Percentiles rank a stretch among this genome's conserved stretches.
phyloP scores from a whole-genome alignment of 2,113 vertebrate genomes.

The Microcebus jonahi region DNA sequence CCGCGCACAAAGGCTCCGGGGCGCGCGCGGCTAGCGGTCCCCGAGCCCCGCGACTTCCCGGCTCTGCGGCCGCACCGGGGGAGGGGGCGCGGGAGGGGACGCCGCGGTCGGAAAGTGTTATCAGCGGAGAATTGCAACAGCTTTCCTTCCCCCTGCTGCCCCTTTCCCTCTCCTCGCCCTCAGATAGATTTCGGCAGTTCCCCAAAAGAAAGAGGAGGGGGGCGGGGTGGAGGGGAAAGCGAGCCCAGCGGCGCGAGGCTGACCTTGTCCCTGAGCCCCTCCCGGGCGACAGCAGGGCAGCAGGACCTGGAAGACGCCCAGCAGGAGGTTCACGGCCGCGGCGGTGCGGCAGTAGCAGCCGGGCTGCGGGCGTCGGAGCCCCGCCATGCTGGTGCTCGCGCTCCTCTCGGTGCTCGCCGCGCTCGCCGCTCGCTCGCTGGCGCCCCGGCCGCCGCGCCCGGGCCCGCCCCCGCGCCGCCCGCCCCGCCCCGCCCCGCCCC shows the following conservation, averaged over 20 bases:
- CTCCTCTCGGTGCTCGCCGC: constrained; percentile 77
- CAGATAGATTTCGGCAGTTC: constrained; percentile 62
- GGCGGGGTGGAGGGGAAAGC: constrained; percentile 48
- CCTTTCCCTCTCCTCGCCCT: constrained; percentile 7
- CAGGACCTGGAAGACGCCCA: constrained; percentile 92
- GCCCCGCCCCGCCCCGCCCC: background rate
- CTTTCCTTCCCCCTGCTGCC: constrained; percentile 16
- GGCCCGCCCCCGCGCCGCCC: constrained; percentile 56
- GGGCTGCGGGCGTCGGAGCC: constrained; percentile 90
- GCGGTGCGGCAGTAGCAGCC: constrained; percentile 90
- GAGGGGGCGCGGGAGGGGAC: background rate
- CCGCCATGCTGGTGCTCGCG: constrained; percentile 92
- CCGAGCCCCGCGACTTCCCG: background rate
- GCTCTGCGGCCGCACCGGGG: background rate
- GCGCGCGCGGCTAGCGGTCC: constrained; percentile 78
- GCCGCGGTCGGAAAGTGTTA: background rate
- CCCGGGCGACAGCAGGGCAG: constrained; percentile 90
- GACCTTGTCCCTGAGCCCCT: constrained; percentile 93
- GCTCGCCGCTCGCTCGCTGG: constrained; percentile 53
- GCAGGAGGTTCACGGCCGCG: constrained; percentile 92
- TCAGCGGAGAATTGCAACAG: background rate
- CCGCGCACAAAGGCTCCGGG: constrained; percentile 68
- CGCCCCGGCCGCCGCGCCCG: constrained; percentile 65
- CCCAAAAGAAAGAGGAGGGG: constrained; percentile 53
- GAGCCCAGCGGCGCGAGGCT: constrained; percentile 60